Evolutionary conservation across 2,888 invertebrate species (phyloP).

Genomic region (Autographa pulchrina): DNA sequence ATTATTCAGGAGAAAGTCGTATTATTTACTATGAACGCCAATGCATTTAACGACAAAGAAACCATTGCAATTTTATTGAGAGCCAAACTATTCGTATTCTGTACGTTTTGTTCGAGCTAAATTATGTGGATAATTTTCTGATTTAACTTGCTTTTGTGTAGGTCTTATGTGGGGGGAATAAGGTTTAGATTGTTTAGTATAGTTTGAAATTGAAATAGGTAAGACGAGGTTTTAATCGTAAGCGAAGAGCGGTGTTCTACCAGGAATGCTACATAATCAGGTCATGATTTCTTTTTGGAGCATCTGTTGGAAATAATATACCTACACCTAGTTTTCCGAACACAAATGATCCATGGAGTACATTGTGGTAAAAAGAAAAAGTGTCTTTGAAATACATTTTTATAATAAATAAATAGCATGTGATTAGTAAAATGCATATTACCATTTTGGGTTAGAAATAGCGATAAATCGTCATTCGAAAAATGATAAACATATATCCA

Average conservation of each 20-base stretch:
- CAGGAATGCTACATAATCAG: background rate
- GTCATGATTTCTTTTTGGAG: background rate
- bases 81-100: conserved; percentile 56
- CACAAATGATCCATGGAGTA: no score
- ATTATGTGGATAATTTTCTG: conserved; percentile 46
- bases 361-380: no score
- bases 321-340: no score
- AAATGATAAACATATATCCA: background rate
- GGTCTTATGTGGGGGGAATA: conserved; percentile 23
- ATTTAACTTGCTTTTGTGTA: conserved; percentile 10
- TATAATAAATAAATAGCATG: no score
- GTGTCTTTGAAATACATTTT: no score
- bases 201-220: conserved; percentile 15
- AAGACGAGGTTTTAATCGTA: conserved; percentile 20
- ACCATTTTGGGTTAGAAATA: no score
- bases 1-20: conserved; percentile 59
- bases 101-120: conserved; percentile 50
- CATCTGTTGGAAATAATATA: background rate
- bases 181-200: conserved; percentile 27
- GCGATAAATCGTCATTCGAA: no score
- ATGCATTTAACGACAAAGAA: conserved; percentile 66
- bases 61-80: conserved; percentile 65
- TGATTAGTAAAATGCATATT: no score
- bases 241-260: conserved; percentile 21
- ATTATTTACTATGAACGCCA: conserved; percentile 62